Evolutionary conservation across 2,797 vertebrate species (phyloP).

Genomic region (Lophotriccus pileatus): DNA sequence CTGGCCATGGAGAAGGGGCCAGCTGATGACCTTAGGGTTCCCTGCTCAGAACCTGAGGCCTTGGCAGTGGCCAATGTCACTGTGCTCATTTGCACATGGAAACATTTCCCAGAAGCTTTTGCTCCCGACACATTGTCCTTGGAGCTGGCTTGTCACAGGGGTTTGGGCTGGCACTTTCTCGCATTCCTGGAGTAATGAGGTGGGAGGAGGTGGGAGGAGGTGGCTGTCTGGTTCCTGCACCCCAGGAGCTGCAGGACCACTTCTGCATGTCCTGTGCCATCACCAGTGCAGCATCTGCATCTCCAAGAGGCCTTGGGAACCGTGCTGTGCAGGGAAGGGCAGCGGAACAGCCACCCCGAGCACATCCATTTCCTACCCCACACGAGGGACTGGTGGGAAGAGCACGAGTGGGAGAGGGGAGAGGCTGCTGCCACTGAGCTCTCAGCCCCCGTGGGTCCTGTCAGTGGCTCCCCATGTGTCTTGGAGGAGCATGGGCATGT

Average conservation of each 20-base stretch:
- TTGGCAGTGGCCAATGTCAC: not conserved
- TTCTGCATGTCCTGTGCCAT: not conserved
- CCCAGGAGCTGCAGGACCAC: not conserved
- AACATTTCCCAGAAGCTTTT: not conserved
- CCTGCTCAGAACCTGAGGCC: not conserved
- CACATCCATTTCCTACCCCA: not conserved
- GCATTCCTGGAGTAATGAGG: not conserved
- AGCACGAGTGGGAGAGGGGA: not conserved
- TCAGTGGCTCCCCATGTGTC: not conserved
- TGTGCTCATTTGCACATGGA: not conserved
- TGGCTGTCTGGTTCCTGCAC: accelerated
- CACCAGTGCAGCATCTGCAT: not conserved
- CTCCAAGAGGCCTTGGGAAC: not conserved
- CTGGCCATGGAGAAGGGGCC: not conserved
- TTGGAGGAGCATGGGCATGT: not conserved
- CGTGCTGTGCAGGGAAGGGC: not conserved
- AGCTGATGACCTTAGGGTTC: not conserved
- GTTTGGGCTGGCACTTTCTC: too few species aligned
- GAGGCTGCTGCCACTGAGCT: not conserved
- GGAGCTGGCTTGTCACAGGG: not conserved
- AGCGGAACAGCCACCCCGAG: not conserved
- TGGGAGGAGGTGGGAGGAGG: not conserved
- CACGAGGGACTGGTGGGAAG: not conserved
- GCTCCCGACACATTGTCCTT: not conserved
- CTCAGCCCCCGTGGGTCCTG: not conserved